These are phyloP conservation scores for Cardiocondyla obscurior DNA, from an alignment of 1,140 invertebrate genomes.

Conservation along the genomic window DNA sequence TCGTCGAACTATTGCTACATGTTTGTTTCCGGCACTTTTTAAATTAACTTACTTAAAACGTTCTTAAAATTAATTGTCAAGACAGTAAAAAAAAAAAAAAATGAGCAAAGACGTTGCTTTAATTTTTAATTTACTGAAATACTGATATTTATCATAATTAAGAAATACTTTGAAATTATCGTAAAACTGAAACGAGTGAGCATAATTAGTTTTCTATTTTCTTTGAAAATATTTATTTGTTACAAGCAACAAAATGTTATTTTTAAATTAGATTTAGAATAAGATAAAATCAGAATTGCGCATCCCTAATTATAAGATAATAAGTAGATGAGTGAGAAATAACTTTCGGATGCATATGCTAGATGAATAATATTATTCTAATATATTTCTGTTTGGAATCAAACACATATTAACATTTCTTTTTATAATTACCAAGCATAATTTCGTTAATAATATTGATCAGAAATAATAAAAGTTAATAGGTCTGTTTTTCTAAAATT, in stretches of 20 bases:
- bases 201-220: background rate
- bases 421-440: background rate
- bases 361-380: background rate
- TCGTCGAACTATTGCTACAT: background rate
- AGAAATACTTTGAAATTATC: conserved; percentile 23
- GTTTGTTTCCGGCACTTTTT: background rate
- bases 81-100: background rate
- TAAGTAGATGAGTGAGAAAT: background rate
- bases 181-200: background rate
- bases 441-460: background rate
- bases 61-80: background rate
- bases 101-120: background rate
- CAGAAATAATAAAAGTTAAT: background rate
- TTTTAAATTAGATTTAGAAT: conserved; percentile 28
- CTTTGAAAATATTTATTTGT: conserved; percentile 12
- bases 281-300: conserved; percentile 30
- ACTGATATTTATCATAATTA: background rate
- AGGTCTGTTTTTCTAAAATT: background rate
- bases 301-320: conserved; percentile 1
- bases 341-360: conserved; percentile 47
- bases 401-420: background rate
- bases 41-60: background rate
- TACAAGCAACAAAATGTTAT: background rate
- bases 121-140: background rate
- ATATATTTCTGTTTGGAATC: background rate